Base-by-base conservation (phyloP, 2,113 vertebrate genomes). In the Trichechus manatus region DNA sequence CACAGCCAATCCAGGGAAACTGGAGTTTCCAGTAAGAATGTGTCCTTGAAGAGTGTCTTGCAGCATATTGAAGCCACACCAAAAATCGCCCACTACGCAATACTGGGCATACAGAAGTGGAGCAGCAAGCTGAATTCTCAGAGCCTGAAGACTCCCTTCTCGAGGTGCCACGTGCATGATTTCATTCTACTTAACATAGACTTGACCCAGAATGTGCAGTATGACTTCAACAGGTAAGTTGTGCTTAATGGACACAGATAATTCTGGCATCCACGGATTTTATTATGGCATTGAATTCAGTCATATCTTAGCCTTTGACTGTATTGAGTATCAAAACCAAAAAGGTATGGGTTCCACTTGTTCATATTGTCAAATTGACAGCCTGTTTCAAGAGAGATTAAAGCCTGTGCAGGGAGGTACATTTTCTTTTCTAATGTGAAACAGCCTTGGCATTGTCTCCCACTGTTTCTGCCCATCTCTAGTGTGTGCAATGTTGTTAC, bases 191-290 rank as follows among this genome's bases (percentile, higher is more conserved):
- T 99, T 79, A 99, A 99, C 83, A 99, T 99, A 95, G 99, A 99
- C 98, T 98, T 99, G 98, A 99, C 99, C 4, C 99, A 99, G 98
- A 99, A 99, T 4, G 99, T 99, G 85, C 99, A 99, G 98, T 99
- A 99, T 64, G 99, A 99, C 98, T 99, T 99, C 3, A 99, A 99
- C 98, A 99, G 99, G 99, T 99, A 98, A 96, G 99, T n/a, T 14
- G 23, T 68, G 42, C 86, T 33, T 68, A 74, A 9, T n/a, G 53
- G 63, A 44, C 1, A 17, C 9, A 72, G 5, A 25, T 4, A 19
- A 50, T 29, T 33, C 61, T 66, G 39, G 17, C 2, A 29, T 19
- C 22, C 36, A 4, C n/a, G 31, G 44, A 44, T 7, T 50, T 33
- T 47, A 70, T 27, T 25, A 25, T 20, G 15, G 19, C 33, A 23